phyloP scores from a whole-genome alignment of 2,888 invertebrate species.

The Hemicrepidius hirtus region DNA sequence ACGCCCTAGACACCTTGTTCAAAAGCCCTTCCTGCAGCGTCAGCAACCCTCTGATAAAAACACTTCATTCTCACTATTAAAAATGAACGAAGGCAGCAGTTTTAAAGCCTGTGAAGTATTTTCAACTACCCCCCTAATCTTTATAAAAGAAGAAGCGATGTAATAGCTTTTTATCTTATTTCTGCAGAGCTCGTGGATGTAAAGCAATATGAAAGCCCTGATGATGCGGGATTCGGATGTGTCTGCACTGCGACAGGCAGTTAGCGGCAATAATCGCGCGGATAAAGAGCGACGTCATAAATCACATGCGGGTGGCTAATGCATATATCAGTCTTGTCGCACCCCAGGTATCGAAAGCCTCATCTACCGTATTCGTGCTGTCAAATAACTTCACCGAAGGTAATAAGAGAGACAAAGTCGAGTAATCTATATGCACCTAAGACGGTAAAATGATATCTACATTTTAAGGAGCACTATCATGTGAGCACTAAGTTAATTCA shows the following conservation, averaged over 20 bases:
- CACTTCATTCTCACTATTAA: conserved; percentile 45
- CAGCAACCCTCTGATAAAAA: conserved; percentile 41
- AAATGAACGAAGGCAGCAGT: conserved; percentile 48
- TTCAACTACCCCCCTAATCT: conserved; percentile 47
- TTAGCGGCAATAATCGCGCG: conserved; percentile 52
- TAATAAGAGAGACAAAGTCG: conserved; percentile 24
- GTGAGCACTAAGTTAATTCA: neutral
- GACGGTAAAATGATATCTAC: neutral
- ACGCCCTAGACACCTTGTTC: conserved; percentile 28
- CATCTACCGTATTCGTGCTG: conserved; percentile 34
- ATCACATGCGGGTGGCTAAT: conserved; percentile 51
- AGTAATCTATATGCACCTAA: conserved; percentile 18
- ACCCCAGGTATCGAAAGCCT: conserved; percentile 48
- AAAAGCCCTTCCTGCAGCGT: conserved; percentile 27
- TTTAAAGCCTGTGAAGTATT: conserved; percentile 45
- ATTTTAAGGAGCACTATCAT: neutral
- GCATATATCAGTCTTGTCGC: conserved; percentile 50
- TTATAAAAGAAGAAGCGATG: conserved; percentile 45
- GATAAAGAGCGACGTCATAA: conserved; percentile 53
- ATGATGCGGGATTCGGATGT: conserved; percentile 52
- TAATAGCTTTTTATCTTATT: conserved; percentile 53
- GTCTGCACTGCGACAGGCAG: conserved; percentile 54
- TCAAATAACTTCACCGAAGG: conserved; percentile 23
- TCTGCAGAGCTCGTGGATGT: conserved; percentile 47
- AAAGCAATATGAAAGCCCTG: conserved; percentile 52